A percentile compares a stretch with the other conserved stretches of the same genome.
These are phyloP conservation scores for Grammomys dolichurus DNA, from an alignment of 2,113 vertebrate genomes.

Conservation along the genomic window DNA sequence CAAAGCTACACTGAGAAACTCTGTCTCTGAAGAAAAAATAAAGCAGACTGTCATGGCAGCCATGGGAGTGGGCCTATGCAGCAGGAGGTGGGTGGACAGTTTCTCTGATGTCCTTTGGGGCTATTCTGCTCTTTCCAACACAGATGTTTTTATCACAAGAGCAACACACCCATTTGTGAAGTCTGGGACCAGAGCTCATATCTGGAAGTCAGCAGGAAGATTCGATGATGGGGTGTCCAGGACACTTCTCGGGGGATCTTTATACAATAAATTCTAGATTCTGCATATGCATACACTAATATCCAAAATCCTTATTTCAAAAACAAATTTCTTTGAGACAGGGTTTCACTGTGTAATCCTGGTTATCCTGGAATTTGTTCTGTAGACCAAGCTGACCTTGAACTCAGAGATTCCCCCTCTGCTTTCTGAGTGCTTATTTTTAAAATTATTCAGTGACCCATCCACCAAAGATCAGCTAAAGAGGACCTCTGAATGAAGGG, in stretches of 20 bases:
- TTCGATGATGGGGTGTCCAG: not conserved
- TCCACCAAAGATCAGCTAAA: slow-evolving; percentile 22
- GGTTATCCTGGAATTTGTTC: not conserved
- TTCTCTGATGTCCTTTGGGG: not conserved
- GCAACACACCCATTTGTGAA: not conserved
- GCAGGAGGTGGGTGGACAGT: not conserved
- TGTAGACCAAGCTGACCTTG: not conserved
- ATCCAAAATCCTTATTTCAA: not conserved
- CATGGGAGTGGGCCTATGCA: not conserved
- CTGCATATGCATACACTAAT: not conserved
- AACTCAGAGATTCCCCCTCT: not conserved
- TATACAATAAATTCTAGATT: not conserved
- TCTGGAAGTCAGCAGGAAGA: not conserved
- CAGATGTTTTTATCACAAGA: not conserved
- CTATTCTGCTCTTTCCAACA: not conserved
- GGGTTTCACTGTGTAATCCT: not conserved
- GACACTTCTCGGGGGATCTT: not conserved
- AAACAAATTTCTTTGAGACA: not conserved
- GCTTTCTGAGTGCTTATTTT: not conserved
- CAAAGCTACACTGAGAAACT: not conserved
- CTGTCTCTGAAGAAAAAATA: not conserved
- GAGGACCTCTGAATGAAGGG: not conserved
- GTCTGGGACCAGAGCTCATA: too few species aligned
- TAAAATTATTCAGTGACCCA: slow-evolving; percentile 17
- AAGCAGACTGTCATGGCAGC: not conserved